Evolutionary conservation across 30 jellyfish, hydroid and myxozoan genomes (phyloP).

Genomic region (Cassiopea xamachana): DNA sequence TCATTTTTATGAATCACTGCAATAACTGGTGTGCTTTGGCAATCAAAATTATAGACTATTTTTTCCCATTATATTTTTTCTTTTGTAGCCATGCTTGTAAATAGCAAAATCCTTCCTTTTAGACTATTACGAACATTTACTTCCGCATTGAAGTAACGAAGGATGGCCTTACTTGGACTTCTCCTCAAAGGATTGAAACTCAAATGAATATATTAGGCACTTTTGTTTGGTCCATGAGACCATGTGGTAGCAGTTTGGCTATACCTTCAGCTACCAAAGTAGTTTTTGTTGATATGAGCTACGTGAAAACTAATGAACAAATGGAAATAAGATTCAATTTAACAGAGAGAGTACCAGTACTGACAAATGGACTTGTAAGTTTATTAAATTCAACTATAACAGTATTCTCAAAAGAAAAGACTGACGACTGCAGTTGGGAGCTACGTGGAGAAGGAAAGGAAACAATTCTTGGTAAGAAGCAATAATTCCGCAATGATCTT

Average conservation of each 20-base stretch:
- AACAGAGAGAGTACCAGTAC: slow-evolving; percentile 37
- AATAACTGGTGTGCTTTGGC: too few species aligned
- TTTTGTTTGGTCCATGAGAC: slow-evolving; percentile 23
- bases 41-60: too few species aligned
- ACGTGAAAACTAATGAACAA: not conserved
- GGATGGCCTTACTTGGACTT: slow-evolving; percentile 26
- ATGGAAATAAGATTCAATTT: slow-evolving; percentile 28
- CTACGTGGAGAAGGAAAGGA: slow-evolving; percentile 24
- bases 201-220: slow-evolving; percentile 10
- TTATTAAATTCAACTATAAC: slow-evolving; percentile 15
- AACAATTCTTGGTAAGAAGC: slow-evolving; percentile 22
- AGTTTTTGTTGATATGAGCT: slow-evolving; percentile 9
- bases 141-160: slow-evolving; percentile 36
- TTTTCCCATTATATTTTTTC: too few species aligned
- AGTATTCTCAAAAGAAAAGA: slow-evolving; percentile 13
- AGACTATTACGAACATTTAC: slow-evolving; percentile 8
- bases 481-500: not conserved
- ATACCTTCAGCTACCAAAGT: slow-evolving; percentile 1
- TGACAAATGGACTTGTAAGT: slow-evolving; percentile 36
- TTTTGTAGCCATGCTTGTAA: too few species aligned
- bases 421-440: not conserved
- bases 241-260: not conserved
- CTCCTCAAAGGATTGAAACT: slow-evolving; percentile 42
- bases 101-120: not conserved
- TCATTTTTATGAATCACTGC: too few species aligned